A percentile compares a stretch with the other conserved stretches of the same genome.
These are phyloP conservation scores for Syngnathus scovelli DNA, from an alignment of 2,113 vertebrate genomes.

Conservation along the genomic window DNA sequence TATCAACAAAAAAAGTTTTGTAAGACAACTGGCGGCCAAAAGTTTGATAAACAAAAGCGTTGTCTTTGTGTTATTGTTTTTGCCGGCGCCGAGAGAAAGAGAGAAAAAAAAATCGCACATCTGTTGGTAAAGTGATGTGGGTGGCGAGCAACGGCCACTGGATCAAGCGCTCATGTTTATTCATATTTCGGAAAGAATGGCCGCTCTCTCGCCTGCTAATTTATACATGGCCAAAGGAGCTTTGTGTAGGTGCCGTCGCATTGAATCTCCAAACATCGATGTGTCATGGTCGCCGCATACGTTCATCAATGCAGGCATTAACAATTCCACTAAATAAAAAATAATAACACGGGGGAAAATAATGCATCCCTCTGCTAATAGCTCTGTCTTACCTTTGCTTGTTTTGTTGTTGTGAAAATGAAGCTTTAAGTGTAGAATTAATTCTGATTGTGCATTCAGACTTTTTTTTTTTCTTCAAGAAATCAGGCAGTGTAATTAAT, in stretches of 20 bases:
- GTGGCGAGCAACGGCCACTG: constrained; percentile 50
- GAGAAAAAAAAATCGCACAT: constrained; percentile 40
- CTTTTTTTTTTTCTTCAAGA: constrained; percentile 9
- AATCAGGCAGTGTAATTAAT: constrained; percentile 51
- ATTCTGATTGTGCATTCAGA: constrained; percentile 39
- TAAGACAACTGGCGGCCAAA: constrained; percentile 18
- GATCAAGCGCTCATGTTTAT: constrained; percentile 54
- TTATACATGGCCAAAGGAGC: constrained; percentile 1
- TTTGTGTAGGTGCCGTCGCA: neutral
- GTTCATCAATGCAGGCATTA: neutral
- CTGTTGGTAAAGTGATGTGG: constrained; percentile 55
- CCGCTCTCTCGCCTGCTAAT: constrained; percentile 11
- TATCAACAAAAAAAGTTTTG: neutral
- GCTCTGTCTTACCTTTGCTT: constrained; percentile 27
- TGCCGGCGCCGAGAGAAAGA: constrained; percentile 27
- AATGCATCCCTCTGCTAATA: constrained; percentile 5
- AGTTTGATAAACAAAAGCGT: neutral
- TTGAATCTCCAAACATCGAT: neutral
- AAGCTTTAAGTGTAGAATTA: constrained; percentile 16
- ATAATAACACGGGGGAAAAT: constrained; percentile 11
- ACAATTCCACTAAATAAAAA: constrained; percentile 27
- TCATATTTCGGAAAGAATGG: constrained; percentile 36
- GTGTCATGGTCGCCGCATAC: neutral
- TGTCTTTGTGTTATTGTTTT: constrained; percentile 1
- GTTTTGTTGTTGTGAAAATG: constrained; percentile 31